phyloP scores from a whole-genome alignment of 1,140 invertebrate species.

The Lucilia cuprina region DNA sequence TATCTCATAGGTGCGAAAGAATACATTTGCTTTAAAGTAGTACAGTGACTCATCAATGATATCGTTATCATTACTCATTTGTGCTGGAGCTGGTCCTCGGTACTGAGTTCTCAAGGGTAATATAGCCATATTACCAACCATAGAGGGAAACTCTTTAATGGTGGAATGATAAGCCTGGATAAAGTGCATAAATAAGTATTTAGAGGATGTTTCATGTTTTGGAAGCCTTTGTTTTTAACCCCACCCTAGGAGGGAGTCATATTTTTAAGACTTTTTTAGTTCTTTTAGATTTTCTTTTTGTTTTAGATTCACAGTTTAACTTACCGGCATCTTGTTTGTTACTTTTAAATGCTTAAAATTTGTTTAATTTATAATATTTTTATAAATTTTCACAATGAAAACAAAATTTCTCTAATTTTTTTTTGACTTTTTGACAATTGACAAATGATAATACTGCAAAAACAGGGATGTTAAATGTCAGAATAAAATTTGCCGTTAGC shows the following conservation, averaged over 20 bases:
- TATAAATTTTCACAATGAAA: neutral
- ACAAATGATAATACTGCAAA: neutral
- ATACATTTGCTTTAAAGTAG: conserved; percentile 99
- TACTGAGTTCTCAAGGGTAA: conserved; percentile 86
- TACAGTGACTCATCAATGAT: conserved; percentile 98
- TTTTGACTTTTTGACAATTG: neutral
- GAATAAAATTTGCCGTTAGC: neutral
- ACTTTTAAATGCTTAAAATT: neutral
- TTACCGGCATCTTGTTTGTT: conserved; percentile 12
- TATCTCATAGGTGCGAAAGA: conserved; percentile 98
- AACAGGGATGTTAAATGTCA: neutral
- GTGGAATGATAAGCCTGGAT: conserved; percentile 92
- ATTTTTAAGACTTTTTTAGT: neutral
- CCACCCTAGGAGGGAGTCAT: neutral
- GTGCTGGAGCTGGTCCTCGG: conserved; percentile 85
- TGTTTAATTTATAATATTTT: neutral
- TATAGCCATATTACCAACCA: conserved; percentile 92
- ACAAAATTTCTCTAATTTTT: neutral
- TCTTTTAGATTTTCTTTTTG: neutral
- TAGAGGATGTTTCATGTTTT: neutral
- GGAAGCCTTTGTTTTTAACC: neutral
- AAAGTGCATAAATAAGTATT: neutral
- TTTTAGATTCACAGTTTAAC: neutral
- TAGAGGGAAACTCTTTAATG: conserved; percentile 75
- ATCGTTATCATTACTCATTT: conserved; percentile 75